A percentile compares a stretch with the other conserved stretches of the same genome.
These are phyloP conservation scores for Patiria pectinifera DNA, from an alignment of 53 echinoderm and acorn worm genomes.

Conservation along the genomic window DNA sequence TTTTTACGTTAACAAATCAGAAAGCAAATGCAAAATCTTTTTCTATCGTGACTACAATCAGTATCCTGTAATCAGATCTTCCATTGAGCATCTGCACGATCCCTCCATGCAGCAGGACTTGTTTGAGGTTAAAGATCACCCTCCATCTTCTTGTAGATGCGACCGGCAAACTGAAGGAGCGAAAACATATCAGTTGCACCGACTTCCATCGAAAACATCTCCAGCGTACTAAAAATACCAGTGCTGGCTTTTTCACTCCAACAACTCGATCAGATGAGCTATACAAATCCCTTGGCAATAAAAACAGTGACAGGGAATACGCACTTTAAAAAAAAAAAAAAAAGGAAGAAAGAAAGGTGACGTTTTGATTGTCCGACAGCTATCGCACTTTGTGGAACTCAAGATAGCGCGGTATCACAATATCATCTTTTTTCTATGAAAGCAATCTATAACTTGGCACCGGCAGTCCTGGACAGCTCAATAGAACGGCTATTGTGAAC, in stretches of 20 bases:
- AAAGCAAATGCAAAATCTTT: too few relatives aligned
- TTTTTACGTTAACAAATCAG: too few relatives aligned
- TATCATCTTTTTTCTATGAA: slow-evolving; percentile 29
- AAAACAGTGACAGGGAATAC: neutral
- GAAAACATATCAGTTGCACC: slow-evolving; percentile 52
- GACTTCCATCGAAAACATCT: slow-evolving; percentile 37
- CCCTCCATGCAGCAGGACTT: neutral
- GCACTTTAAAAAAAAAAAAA: too few relatives aligned
- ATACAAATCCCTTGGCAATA: neutral
- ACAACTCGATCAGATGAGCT: neutral
- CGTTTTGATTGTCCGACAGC: slow-evolving; percentile 39
- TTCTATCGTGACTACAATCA: too few relatives aligned
- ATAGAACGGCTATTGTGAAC: neutral
- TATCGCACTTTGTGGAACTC: slow-evolving; percentile 22
- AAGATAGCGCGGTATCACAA: slow-evolving; percentile 39
- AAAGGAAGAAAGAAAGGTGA: slow-evolving; percentile 1
- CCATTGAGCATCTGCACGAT: neutral
- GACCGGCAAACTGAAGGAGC: neutral
- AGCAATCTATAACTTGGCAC: slow-evolving; percentile 53
- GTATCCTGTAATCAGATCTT: neutral
- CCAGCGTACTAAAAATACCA: slow-evolving; percentile 20
- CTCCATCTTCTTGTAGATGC: neutral
- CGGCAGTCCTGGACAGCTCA: slow-evolving; percentile 9
- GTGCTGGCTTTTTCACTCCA: neutral
- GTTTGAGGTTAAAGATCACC: neutral